A percentile compares a stretch with the other conserved stretches of the same genome.
Evolutionary conservation across 2,888 invertebrate genomes (phyloP).

Genomic region (Acrobasis suavella): DNA sequence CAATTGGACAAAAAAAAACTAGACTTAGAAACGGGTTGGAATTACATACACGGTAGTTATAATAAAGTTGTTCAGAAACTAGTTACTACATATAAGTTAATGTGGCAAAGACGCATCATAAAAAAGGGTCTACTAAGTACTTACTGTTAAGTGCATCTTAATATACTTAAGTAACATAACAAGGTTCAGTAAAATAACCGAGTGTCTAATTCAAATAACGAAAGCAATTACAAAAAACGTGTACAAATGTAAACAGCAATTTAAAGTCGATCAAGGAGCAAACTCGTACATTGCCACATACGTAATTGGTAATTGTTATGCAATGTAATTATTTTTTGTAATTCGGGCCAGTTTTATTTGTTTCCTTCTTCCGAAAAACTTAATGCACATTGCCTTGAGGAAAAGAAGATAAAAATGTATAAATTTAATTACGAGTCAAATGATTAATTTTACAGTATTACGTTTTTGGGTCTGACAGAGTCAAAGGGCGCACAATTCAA

Average conservation of each 20-base stretch:
- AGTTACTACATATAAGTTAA: no score
- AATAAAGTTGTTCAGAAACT: no score
- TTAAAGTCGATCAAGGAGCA: constrained; percentile 24
- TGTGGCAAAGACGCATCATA: no score
- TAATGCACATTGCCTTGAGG: not conserved
- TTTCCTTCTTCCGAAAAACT: constrained; percentile 9
- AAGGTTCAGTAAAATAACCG: constrained; percentile 1
- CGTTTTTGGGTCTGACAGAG: no score
- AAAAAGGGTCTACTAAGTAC: no score
- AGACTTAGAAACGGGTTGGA: no score
- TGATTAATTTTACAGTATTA: no score
- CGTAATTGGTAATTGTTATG: constrained; percentile 5
- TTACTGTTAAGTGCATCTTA: no score
- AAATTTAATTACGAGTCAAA: no score
- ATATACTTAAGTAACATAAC: not conserved
- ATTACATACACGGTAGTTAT: no score
- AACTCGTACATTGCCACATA: constrained; percentile 11
- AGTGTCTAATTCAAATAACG: constrained; percentile 5
- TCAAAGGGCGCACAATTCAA: no score
- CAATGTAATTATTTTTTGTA: constrained; percentile 11
- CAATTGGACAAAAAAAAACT: no score
- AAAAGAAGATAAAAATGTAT: not conserved
- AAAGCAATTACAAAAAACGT: constrained; percentile 14
- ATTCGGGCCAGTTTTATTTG: constrained; percentile 2
- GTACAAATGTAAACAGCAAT: constrained; percentile 20